Base-by-base conservation (phyloP, 2,797 vertebrate genomes). In the Muscicapa comitata region DNA sequence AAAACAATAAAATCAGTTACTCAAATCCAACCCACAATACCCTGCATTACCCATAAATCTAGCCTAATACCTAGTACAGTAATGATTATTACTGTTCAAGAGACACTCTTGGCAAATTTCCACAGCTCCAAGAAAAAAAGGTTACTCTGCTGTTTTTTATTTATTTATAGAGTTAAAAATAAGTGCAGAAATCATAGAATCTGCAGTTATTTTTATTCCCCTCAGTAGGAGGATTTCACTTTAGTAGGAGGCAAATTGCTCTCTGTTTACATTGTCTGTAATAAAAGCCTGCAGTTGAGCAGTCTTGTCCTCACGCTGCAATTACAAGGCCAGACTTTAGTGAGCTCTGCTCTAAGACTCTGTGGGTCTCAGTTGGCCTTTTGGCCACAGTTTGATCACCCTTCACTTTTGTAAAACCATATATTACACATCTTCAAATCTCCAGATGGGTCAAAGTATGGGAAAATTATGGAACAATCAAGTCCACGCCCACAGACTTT, bases 221-320 rank as follows among this genome's bases (percentile, higher is more conserved):
- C 84, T 74, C 72, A 47, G 78, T 68, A 93, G 68, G 59, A 95
- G 71, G 81, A 91, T 93, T 94, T 85, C 80, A 61, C 89, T 94
- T 67, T 82, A 85, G 80, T 70, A 82, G 91, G 87, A 94, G 67
- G 83, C 68, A 95, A 93, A 94, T 89, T 89, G 84, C 25, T 87
- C 87, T 91, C 61, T 95, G 92, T 95, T 95, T 96, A 93, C 81
- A 77, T 8, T 88, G 75, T 65, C 75, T 92, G 86, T 54, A 94
- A 96, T 61, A 94, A 91, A 94, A 89, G 68, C 68, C 84, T 95
- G 76, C 65, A 93, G 91, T 68, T 86, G 94, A 92, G 84, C 84
- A 95, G 86, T 80, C 75, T 72, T 68, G 76, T 91, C 93, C 86
- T 94, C 81, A 70, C 2, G 0, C 54, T 71, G 71, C 75, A 89